These are phyloP conservation scores for Temnothorax curvispinosus DNA, from an alignment of 1,140 invertebrate genomes.

Conservation along the genomic window DNA sequence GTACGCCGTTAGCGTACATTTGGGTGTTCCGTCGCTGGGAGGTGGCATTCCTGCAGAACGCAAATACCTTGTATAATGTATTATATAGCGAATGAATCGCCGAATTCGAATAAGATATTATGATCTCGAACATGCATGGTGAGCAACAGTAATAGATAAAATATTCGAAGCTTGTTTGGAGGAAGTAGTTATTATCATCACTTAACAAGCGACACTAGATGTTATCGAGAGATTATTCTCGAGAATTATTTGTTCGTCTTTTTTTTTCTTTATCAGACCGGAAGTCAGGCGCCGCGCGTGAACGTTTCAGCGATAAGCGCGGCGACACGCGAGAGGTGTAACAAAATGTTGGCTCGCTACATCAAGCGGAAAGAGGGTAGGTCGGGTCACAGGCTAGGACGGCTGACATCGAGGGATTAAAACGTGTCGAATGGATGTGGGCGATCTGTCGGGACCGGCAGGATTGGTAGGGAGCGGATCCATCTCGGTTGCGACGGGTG, in stretches of 20 bases:
- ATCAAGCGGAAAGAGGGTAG: slow-evolving; percentile 69
- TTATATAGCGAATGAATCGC: slow-evolving; percentile 19
- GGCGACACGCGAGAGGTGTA: slow-evolving; percentile 42
- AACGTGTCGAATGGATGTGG: slow-evolving; percentile 83
- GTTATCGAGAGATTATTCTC: background rate
- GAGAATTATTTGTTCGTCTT: background rate
- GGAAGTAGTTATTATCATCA: background rate
- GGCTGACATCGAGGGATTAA: slow-evolving; percentile 76
- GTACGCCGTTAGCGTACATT: slow-evolving; percentile 14
- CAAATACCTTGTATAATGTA: background rate
- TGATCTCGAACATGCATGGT: background rate
- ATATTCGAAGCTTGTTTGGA: background rate
- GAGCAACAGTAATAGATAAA: background rate
- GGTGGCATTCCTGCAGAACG: background rate
- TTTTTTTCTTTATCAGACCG: background rate
- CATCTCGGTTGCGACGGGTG: slow-evolving; percentile 80
- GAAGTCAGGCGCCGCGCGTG: slow-evolving; percentile 10
- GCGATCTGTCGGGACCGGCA: slow-evolving; percentile 77
- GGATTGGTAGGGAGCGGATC: slow-evolving; percentile 80
- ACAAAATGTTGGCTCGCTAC: slow-evolving; percentile 65
- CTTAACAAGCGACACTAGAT: background rate
- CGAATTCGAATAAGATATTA: background rate
- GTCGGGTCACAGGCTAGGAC: slow-evolving; percentile 64
- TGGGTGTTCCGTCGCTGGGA: background rate
- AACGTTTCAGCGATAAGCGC: slow-evolving; percentile 33